Percentiles rank a stretch among this genome's conserved stretches.
Conservation (phyloP, 2,113 vertebrate species). For the Pangasianodon gigas region DNA sequence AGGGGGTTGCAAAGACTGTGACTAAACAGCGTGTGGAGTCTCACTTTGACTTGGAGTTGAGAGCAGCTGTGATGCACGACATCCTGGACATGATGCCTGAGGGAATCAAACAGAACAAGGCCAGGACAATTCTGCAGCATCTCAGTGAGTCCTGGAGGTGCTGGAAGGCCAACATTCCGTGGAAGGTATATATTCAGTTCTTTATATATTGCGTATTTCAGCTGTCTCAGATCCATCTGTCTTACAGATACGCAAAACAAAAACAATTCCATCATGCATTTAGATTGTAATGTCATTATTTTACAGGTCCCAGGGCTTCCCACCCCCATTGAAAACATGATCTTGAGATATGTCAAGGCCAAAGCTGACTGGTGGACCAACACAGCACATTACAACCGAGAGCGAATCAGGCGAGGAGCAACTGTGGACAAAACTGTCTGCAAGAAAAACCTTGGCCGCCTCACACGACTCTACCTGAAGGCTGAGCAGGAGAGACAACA, state of each 20-base stretch:
- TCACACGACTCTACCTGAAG: slow-evolving; percentile 95
- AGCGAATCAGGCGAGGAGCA: slow-evolving; percentile 96
- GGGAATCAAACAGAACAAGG: slow-evolving; percentile 99
- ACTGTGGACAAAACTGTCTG: slow-evolving; percentile 99
- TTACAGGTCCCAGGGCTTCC: slow-evolving; percentile 92
- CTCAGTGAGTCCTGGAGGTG: slow-evolving; percentile 98
- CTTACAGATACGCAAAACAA: background rate
- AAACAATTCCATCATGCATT: background rate
- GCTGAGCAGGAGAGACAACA: slow-evolving; percentile 98
- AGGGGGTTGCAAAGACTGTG: slow-evolving; percentile 97
- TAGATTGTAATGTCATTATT: background rate
- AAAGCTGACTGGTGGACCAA: slow-evolving; percentile 99
- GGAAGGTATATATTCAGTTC: slow-evolving; percentile 81
- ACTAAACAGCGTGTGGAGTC: slow-evolving; percentile 99
- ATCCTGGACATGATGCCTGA: slow-evolving; percentile 99
- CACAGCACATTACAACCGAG: slow-evolving; percentile 97
- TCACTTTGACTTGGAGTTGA: slow-evolving; percentile 96
- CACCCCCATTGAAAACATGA: slow-evolving; percentile 99
- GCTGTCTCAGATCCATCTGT: too few relatives aligned
- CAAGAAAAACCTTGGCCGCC: slow-evolving; percentile 95
- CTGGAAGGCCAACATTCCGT: slow-evolving; percentile 99
- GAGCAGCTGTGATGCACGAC: slow-evolving; percentile 98
- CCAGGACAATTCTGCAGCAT: slow-evolving; percentile 97
- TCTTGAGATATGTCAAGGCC: slow-evolving; percentile 96
- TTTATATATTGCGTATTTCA: background rate